Conservation (phyloP, 2,888 invertebrate species). For the Craniophora ligustri region DNA sequence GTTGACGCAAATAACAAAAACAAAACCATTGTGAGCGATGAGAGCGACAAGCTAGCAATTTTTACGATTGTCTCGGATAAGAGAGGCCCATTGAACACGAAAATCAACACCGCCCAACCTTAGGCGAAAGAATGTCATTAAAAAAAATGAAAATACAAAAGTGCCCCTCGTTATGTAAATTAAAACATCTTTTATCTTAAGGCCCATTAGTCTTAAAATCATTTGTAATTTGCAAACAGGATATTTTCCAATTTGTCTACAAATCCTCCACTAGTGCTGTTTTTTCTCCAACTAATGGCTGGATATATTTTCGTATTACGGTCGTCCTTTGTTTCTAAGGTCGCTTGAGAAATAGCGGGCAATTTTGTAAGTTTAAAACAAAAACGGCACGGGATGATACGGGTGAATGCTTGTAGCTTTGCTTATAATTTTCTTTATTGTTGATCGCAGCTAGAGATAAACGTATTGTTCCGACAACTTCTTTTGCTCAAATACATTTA, state of each 20-base stretch:
- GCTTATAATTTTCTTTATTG: constrained; percentile 51
- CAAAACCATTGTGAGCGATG: constrained; percentile 33
- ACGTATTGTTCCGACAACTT: no score
- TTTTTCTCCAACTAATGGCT: constrained; percentile 64
- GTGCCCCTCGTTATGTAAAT: constrained; percentile 80
- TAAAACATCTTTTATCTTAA: constrained; percentile 79
- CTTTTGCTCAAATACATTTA: no score
- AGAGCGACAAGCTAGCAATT: constrained; percentile 59
- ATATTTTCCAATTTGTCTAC: constrained; percentile 78
- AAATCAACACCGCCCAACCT: constrained; percentile 47
- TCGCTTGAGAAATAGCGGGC: constrained; percentile 64
- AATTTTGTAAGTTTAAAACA: constrained; percentile 62
- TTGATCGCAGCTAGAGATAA: constrained; percentile 31
- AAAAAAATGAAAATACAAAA: constrained; percentile 74
- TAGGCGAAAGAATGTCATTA: constrained; percentile 43
- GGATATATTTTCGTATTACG: constrained; percentile 73
- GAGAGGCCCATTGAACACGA: constrained; percentile 62
- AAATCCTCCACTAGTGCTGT: constrained; percentile 55
- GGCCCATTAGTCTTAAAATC: constrained; percentile 74
- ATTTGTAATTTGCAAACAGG: constrained; percentile 79
- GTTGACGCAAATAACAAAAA: constrained; percentile 22
- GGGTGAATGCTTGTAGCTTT: constrained; percentile 32
- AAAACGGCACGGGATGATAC: constrained; percentile 49
- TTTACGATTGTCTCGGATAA: constrained; percentile 64
- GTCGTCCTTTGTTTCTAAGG: constrained; percentile 62